phyloP scores from a whole-genome alignment of 2,113 vertebrate species.

The Colinus virginianus region DNA sequence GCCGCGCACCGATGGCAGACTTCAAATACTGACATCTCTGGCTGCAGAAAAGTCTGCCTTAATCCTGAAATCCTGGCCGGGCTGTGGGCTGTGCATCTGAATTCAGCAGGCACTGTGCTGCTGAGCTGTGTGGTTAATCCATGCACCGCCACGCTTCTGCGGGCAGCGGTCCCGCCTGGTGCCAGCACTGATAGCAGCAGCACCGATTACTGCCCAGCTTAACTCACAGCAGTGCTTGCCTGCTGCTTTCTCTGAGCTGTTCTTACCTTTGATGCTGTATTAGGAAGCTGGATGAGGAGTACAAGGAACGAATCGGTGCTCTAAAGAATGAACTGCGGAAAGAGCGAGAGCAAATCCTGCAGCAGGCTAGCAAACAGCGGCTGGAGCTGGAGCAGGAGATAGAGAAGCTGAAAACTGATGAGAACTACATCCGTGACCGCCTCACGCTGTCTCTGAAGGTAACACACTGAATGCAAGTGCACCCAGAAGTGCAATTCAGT shows the following conservation, averaged over 20 bases:
- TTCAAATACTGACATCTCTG: neutral
- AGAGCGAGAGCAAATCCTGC: slow-evolving; percentile 90
- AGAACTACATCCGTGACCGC: slow-evolving; percentile 87
- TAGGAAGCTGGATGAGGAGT: slow-evolving; percentile 93
- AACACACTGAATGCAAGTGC: accelerated
- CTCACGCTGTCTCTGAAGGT: slow-evolving; percentile 92
- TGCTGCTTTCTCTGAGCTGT: accelerated
- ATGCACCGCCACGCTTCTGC: neutral
- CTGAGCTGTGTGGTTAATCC: neutral
- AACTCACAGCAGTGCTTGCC: accelerated
- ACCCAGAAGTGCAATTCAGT: no score
- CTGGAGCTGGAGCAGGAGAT: slow-evolving; percentile 89
- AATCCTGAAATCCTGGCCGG: neutral
- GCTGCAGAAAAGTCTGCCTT: neutral
- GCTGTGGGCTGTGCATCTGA: neutral
- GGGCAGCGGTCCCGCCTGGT: no score
- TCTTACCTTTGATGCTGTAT: accelerated
- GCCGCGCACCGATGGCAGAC: neutral
- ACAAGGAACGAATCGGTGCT: slow-evolving; percentile 83
- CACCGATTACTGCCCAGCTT: neutral
- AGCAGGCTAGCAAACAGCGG: slow-evolving; percentile 86
- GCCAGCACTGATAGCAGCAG: neutral
- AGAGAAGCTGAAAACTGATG: slow-evolving; percentile 86
- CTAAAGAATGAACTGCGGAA: slow-evolving; percentile 83
- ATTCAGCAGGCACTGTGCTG: no score